Evolutionary conservation across 2,797 vertebrate species (phyloP).

Genomic region (Scolopax bukidnonensis): DNA sequence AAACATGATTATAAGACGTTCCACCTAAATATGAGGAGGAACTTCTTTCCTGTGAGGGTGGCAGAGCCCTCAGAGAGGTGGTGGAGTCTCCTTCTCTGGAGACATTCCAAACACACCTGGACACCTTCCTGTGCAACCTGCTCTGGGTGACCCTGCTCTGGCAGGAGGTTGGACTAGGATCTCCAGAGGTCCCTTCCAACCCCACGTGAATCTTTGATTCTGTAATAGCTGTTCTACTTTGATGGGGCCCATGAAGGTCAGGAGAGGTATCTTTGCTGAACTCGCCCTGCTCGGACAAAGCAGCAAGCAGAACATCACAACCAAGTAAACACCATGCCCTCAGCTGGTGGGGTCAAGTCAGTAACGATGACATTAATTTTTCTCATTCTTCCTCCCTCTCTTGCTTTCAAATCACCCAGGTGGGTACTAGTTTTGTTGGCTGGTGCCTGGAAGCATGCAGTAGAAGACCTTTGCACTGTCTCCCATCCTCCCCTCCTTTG

Average conservation of each 20-base stretch:
- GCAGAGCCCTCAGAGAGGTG: no score
- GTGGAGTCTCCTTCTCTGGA: no score
- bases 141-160: no score
- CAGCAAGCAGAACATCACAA: background rate
- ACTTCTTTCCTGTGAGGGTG: no score
- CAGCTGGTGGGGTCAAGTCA: background rate
- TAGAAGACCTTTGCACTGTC: background rate
- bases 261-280: background rate
- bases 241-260: background rate
- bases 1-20: no score
- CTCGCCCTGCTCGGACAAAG: background rate
- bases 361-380: background rate
- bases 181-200: no score
- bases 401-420: background rate
- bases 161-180: no score
- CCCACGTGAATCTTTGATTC: no score
- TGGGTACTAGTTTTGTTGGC: background rate
- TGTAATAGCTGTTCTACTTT: background rate
- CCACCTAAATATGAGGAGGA: no score
- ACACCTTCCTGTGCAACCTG: no score
- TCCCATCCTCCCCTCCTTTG: background rate
- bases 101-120: no score
- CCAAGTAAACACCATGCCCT: background rate
- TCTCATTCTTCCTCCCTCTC: background rate
- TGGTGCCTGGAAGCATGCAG: background rate